Conservation (phyloP, 2,113 vertebrate species). For the Gallinago paraguaiae region DNA sequence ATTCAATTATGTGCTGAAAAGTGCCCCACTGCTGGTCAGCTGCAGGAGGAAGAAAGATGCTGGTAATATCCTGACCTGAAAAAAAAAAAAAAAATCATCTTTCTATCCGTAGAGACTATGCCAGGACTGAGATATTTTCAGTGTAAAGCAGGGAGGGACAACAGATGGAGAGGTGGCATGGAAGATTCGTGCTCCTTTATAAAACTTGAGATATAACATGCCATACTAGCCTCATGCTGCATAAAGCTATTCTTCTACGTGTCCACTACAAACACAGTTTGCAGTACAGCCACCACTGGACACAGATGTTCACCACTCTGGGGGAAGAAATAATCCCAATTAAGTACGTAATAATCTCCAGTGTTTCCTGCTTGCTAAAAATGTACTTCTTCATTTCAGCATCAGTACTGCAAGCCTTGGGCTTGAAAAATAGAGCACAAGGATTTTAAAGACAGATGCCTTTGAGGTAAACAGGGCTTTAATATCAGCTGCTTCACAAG, state of each 20-base stretch:
- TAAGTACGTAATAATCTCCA: neutral
- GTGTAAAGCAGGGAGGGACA: neutral
- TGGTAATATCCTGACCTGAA: neutral
- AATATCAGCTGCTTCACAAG: neutral
- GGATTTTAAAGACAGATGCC: neutral
- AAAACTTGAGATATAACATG: neutral
- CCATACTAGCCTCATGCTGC: neutral
- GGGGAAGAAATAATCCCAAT: neutral
- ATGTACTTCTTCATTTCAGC: neutral
- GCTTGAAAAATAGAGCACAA: conserved; percentile 12
- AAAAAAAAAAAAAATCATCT: neutral
- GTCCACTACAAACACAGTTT: neutral
- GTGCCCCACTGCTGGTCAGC: neutral
- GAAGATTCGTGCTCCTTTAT: neutral
- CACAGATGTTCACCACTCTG: accelerated
- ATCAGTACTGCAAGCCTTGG: neutral
- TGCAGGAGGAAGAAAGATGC: neutral
- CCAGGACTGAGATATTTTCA: neutral
- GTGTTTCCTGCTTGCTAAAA: neutral
- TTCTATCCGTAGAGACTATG: neutral
- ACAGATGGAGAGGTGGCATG: neutral
- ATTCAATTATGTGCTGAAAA: neutral
- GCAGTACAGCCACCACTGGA: neutral
- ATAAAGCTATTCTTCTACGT: neutral
- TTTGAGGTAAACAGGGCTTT: conserved; percentile 18